These are phyloP conservation scores for Rhinolophus sinicus DNA, from an alignment of 2,113 vertebrate genomes.

Conservation along the genomic window DNA sequence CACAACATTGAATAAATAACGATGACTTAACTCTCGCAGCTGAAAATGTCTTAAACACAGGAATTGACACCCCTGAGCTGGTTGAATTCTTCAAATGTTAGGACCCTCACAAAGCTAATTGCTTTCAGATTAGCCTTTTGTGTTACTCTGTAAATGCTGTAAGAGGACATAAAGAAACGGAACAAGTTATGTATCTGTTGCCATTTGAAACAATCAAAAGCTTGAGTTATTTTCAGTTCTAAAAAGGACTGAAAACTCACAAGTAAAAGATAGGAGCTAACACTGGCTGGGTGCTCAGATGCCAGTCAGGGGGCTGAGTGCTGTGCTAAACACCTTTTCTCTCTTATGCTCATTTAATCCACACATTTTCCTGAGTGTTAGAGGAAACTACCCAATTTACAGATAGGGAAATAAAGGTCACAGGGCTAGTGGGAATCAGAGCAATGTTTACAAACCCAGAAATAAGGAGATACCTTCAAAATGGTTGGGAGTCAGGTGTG, in stretches of 20 bases:
- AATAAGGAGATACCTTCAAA: neutral
- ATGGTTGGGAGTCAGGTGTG: neutral
- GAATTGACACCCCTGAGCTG: neutral
- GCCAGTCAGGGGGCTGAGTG: rapidly evolving
- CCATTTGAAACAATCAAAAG: neutral
- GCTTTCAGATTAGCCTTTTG: neutral
- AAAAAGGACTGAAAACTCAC: neutral
- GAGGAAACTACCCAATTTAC: neutral
- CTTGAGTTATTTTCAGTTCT: neutral
- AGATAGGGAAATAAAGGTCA: neutral
- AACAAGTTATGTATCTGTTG: neutral
- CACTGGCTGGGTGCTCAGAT: rapidly evolving
- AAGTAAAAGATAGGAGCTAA: neutral
- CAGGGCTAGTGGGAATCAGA: neutral
- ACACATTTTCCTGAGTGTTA: neutral
- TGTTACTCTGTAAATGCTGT: constrained; percentile 9
- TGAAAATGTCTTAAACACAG: neutral
- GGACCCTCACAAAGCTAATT: neutral
- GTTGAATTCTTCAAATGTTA: constrained; percentile 15
- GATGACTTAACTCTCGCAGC: neutral
- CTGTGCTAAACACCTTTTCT: neutral
- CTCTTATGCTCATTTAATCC: neutral
- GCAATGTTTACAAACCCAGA: neutral
- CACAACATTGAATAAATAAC: neutral
- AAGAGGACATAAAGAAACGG: neutral